These are phyloP conservation scores for Aelia acuminata DNA, from an alignment of 2,888 invertebrate species.

Conservation along the genomic window DNA sequence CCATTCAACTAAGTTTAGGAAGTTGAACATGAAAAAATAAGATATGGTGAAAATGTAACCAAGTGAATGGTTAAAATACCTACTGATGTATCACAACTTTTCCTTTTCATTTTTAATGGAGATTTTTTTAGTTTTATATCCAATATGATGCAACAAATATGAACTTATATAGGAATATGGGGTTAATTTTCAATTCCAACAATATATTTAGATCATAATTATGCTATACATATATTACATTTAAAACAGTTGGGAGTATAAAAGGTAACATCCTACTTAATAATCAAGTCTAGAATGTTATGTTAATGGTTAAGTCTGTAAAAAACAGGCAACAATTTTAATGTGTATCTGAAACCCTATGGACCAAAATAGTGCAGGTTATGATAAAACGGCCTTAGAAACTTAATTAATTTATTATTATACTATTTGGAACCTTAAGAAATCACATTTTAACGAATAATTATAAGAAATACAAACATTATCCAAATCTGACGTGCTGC, in stretches of 20 bases:
- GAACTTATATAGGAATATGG: constrained; percentile 9
- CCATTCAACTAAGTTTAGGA: neutral
- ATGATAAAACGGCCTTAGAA: neutral
- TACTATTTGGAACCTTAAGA: constrained; percentile 14
- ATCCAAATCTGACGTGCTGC: constrained; percentile 83
- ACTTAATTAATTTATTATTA: neutral
- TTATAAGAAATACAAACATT: constrained; percentile 76
- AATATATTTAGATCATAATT: neutral
- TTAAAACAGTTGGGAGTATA: constrained; percentile 30
- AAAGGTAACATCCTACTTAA: neutral
- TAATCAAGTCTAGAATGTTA: neutral
- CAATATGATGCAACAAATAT: constrained; percentile 48
- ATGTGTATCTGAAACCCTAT: neutral
- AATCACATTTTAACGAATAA: constrained; percentile 20
- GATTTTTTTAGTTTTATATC: neutral
- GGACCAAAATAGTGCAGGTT: neutral
- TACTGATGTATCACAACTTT: neutral
- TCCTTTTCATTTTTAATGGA: constrained; percentile 21
- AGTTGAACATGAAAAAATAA: neutral
- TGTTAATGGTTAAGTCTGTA: neutral
- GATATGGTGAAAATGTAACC: neutral
- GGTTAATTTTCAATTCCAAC: neutral
- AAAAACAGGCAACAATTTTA: neutral
- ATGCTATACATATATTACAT: neutral
- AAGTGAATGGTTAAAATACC: constrained; percentile 14